Percentiles rank a stretch among this genome's conserved stretches.
Conservation (phyloP, 2,888 invertebrate genomes). For the Exocentrus adspersus region DNA sequence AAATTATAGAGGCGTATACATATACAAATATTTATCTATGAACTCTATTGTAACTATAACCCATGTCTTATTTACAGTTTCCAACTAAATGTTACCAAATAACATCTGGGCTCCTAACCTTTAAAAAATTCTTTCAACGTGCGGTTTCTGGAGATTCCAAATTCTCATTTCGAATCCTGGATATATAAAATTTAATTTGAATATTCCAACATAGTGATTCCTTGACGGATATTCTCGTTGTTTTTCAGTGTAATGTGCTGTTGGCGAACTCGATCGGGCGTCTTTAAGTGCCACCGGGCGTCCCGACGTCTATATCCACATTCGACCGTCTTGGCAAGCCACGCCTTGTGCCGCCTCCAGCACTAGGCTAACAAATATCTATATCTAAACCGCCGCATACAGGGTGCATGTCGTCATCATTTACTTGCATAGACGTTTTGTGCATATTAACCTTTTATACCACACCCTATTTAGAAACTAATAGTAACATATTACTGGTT, state of each 20-base stretch:
- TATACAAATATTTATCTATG: no score
- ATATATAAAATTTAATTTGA: slow-evolving; percentile 9
- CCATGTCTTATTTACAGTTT: no score
- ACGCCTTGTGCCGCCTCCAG: slow-evolving; percentile 62
- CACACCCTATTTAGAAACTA: no score
- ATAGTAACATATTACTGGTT: no score
- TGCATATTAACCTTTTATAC: no score
- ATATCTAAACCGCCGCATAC: slow-evolving; percentile 39
- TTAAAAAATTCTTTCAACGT: no score
- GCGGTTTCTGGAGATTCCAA: no score
- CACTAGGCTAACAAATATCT: slow-evolving; percentile 57
- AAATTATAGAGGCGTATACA: no score
- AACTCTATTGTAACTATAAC: no score
- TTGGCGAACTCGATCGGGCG: slow-evolving; percentile 39
- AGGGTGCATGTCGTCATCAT: not conserved
- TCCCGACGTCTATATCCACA: slow-evolving; percentile 51
- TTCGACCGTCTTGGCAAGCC: slow-evolving; percentile 57
- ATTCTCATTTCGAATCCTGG: not conserved
- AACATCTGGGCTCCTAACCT: no score
- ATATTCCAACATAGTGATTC: not conserved
- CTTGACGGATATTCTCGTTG: slow-evolving; percentile 7
- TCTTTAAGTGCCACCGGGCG: slow-evolving; percentile 43
- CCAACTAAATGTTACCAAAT: no score
- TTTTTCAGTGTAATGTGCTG: slow-evolving; percentile 33
- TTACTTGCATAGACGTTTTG: no score